phyloP scores from a whole-genome alignment of 2,797 vertebrate species.

The Mus minutoides region DNA sequence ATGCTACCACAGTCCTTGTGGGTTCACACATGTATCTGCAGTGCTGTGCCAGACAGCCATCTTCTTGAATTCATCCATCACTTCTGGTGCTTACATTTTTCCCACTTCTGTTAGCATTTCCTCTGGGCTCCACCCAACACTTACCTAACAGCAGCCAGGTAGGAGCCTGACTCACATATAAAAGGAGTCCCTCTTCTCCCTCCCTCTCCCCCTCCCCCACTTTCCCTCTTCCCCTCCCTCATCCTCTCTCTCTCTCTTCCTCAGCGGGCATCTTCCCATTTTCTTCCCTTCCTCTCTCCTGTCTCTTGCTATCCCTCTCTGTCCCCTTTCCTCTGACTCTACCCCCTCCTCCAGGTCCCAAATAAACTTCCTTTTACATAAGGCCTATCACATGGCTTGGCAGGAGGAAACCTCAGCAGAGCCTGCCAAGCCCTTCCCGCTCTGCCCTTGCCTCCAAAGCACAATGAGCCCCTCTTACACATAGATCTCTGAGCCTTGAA shows the following conservation, averaged over 20 bases:
- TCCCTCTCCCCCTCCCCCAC: too few relatives aligned
- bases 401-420: neutral
- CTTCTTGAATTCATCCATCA: neutral
- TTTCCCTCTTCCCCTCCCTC: too few relatives aligned
- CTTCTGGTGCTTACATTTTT: too few relatives aligned
- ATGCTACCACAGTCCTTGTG: too few relatives aligned
- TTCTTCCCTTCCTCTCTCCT: too few relatives aligned
- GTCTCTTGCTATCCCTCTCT: neutral
- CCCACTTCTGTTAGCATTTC: neutral
- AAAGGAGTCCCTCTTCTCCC: neutral
- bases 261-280: fast-evolving
- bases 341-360: neutral
- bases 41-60: neutral
- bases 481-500: too few relatives aligned
- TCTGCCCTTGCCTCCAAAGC: neutral
- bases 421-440: too few relatives aligned
- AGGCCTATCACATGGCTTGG: neutral
- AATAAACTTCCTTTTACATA: neutral
- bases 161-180: neutral
- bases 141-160: neutral
- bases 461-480: neutral
- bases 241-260: too few relatives aligned
- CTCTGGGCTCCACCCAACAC: neutral
- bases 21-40: neutral
- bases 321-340: neutral